phyloP scores from a whole-genome alignment of 2,113 vertebrate species.

The Cervus canadensis region DNA sequence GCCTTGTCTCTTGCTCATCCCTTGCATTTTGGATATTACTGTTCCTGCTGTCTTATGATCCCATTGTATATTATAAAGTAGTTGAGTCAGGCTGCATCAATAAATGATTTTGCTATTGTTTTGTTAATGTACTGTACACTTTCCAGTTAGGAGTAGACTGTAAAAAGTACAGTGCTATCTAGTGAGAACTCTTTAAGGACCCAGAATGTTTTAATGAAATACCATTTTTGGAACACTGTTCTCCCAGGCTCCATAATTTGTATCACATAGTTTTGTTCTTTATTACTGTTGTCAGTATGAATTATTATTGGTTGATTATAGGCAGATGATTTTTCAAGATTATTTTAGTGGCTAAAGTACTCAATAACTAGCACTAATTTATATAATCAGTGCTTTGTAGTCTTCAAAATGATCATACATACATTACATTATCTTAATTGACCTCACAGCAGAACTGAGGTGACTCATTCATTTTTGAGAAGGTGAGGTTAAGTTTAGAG shows the following conservation, averaged over 20 bases:
- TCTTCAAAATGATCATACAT: background rate
- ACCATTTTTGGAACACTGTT: background rate
- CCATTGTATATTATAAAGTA: background rate
- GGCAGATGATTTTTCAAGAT: background rate
- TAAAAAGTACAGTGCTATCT: background rate
- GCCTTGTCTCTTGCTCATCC: background rate
- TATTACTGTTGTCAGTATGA: background rate
- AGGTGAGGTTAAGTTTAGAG: background rate
- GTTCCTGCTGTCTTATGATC: background rate
- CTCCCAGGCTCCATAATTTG: background rate
- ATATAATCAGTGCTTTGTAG: background rate
- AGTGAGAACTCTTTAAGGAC: constrained; percentile 1
- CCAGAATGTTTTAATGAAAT: background rate
- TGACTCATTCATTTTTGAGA: background rate
- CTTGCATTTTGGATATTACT: background rate
- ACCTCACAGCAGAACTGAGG: background rate
- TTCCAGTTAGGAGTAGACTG: background rate
- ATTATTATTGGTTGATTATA: background rate
- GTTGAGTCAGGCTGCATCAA: background rate
- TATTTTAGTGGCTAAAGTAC: constrained; percentile 8
- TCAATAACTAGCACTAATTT: background rate
- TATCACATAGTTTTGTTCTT: constrained; percentile 9
- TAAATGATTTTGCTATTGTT: background rate
- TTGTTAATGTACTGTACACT: background rate
- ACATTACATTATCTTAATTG: background rate